Conservation (phyloP, 1,140 invertebrate genomes). For the Tenebrio molitor region DNA sequence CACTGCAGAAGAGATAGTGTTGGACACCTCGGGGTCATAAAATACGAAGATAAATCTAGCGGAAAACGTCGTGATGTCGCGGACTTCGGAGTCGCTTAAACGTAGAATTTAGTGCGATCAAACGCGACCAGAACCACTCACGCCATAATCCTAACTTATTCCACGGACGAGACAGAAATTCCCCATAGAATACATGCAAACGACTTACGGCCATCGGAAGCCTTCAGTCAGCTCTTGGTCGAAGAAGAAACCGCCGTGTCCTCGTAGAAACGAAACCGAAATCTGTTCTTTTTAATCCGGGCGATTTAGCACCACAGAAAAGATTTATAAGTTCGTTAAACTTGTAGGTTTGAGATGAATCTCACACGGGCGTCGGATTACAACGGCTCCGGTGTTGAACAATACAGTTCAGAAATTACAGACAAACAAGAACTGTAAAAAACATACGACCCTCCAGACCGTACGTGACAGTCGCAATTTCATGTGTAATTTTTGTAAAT, state of each 20-base stretch:
- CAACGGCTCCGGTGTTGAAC: neutral
- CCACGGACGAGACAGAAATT: neutral
- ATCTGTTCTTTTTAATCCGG: neutral
- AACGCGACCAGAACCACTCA: neutral
- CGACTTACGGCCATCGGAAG: neutral
- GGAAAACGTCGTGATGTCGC: constrained; percentile 27
- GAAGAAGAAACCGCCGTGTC: neutral
- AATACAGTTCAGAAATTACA: constrained; percentile 8
- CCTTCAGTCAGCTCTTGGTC: neutral
- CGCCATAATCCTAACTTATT: constrained; percentile 1
- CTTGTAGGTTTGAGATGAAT: neutral
- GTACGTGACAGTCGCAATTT: neutral
- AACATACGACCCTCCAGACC: neutral
- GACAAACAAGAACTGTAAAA: neutral
- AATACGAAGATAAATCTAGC: constrained; percentile 32
- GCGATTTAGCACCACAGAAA: neutral
- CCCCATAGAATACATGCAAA: neutral
- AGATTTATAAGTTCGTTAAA: constrained; percentile 28
- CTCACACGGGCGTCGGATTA: neutral
- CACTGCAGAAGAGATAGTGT: neutral
- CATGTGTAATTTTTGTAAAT: constrained; percentile 19
- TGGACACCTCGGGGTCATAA: constrained; percentile 19
- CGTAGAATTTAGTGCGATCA: constrained; percentile 20
- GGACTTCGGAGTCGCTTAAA: constrained; percentile 24
- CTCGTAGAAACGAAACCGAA: neutral